Evolutionary conservation across 2,797 vertebrate genomes (phyloP), one percentile per base, ranked within the genome.

Genomic region (Bradypodion ventrale): DNA sequence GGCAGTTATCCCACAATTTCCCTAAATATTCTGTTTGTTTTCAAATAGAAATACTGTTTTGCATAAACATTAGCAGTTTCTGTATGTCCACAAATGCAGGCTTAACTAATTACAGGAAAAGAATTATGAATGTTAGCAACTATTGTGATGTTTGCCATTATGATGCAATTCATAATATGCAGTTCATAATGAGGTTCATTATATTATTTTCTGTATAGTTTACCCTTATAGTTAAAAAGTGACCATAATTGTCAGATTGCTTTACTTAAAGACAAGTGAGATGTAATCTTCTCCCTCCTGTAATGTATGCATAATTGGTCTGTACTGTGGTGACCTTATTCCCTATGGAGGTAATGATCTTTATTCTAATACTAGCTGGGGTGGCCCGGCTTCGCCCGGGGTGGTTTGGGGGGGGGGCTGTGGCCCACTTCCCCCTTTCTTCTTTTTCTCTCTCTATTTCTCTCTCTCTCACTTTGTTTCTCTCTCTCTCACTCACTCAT

Each of bases 1-100:
- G 80, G 23, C n/a, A 49, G 40, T 66, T 25, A 35, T 69, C 40
- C 86, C 32, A 88, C 1, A 29, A 27, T 87, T 88, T 87, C 77
- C 68, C 76, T 83, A 0, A 1, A 85, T 77, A 59, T 85, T 82
- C 81, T 84, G 65, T 6, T 7, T 86, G 10, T 81, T 70, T 88
- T 85, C 83, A 49, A 49, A 72, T 69, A 25, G 83, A 90, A 91
- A 87, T 23, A 68, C 83, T 83, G 35, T 65, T 8, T 37, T 75
- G 73, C 29, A 63, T 63, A 63, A 80, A 7, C 1, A 1, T 44
- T 75, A 70, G 78, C 78, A 7, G 68, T 83, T 49, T 9, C n/a
- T 75, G n/a, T 44, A 27, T 32, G 40, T 75, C 75, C 42, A 59
- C 62, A 80, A 49, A 40, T 29, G 56, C 52, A 81, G 60, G 52